phyloP scores from a whole-genome alignment of 2,797 vertebrate species.

The Dendrocincla tyrannina region DNA sequence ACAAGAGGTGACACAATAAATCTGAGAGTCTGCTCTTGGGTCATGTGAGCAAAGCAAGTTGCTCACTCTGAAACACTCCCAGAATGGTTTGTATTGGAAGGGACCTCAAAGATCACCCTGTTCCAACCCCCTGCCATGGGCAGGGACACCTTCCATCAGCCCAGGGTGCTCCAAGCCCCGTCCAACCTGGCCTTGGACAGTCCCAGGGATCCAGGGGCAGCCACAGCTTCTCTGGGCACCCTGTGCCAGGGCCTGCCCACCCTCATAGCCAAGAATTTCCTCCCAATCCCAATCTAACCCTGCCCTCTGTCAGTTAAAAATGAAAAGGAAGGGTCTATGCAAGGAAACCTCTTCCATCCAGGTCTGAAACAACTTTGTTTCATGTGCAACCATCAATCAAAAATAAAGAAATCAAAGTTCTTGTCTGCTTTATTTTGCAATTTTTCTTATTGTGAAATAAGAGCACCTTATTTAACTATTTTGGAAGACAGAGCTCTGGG shows the following conservation, averaged over 20 bases:
- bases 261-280: neutral
- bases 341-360: neutral
- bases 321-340: neutral
- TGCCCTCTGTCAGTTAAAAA: neutral
- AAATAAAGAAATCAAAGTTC: neutral
- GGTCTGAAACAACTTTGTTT: neutral
- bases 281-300: neutral
- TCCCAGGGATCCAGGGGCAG: neutral
- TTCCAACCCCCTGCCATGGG: neutral
- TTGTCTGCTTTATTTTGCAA: neutral
- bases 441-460: neutral
- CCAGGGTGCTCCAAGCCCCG: neutral
- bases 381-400: neutral
- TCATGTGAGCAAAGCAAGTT: neutral
- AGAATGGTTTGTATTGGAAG: neutral
- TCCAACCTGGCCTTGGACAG: neutral
- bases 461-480: neutral
- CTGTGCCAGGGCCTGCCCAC: neutral
- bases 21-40: rapidly evolving
- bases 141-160: neutral
- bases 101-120: neutral
- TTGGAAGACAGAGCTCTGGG: neutral
- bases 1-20: neutral
- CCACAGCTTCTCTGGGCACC: neutral
- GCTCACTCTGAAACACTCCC: neutral